A percentile compares a stretch with the other conserved stretches of the same genome.
phyloP scores from a whole-genome alignment of 2,113 vertebrate species.

The Plotosus lineatus region DNA sequence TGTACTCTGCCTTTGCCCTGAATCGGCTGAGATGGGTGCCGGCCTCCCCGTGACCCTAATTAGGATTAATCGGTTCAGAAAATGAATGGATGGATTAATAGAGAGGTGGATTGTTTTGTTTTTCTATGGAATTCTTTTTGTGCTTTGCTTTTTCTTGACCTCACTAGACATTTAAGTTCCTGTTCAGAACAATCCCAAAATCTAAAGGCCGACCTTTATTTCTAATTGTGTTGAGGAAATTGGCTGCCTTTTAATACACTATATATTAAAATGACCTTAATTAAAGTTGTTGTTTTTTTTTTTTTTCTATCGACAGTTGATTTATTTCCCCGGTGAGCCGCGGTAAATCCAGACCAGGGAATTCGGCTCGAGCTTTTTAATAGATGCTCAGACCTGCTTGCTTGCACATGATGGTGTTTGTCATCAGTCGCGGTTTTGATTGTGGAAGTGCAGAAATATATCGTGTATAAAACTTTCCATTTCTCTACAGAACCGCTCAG shows the following conservation, averaged over 20 bases:
- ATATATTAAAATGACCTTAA: conserved; percentile 52
- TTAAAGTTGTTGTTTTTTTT: conserved; percentile 38
- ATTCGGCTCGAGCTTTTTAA: neutral
- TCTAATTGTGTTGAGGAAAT: conserved; percentile 45
- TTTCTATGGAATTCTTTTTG: neutral
- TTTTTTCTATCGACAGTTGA: neutral
- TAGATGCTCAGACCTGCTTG: neutral
- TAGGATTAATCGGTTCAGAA: too few species aligned
- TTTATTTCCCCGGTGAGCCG: neutral
- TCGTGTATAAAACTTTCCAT: neutral
- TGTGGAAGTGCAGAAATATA: neutral
- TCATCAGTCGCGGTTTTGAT: neutral
- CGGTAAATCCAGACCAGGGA: neutral
- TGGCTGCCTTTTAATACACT: conserved; percentile 32
- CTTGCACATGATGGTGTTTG: neutral
- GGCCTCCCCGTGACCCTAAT: too few species aligned
- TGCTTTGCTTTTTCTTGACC: neutral
- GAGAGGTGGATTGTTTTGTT: neutral
- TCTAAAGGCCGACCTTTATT: conserved; percentile 55
- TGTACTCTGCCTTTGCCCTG: too few species aligned
- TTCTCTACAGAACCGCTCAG: neutral
- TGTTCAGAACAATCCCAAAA: conserved; percentile 44
- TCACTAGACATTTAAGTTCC: conserved; percentile 38
- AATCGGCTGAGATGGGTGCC: too few species aligned
- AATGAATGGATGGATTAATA: neutral